phyloP scores from a whole-genome alignment of 2,888 invertebrate genomes.

The Cepaea hortensis region DNA sequence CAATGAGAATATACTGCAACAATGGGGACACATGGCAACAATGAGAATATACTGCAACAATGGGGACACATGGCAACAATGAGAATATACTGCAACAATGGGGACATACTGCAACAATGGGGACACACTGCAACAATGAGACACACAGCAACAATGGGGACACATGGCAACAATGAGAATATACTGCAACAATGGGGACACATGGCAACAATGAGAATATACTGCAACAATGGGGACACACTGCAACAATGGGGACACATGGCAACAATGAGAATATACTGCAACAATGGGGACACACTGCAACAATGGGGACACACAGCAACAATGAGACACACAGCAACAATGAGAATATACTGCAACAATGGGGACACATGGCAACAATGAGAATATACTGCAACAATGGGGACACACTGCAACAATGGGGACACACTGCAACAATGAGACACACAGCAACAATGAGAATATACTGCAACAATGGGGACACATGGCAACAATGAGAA shows the following conservation, averaged over 20 bases:
- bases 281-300: too few relatives aligned
- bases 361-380: not conserved
- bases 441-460: not conserved
- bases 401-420: not conserved
- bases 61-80: not conserved
- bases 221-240: not conserved
- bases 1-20: not conserved
- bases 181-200: not conserved
- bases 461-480: not conserved
- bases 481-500: not conserved
- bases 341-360: not conserved
- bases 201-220: not conserved
- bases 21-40: conserved; percentile 4
- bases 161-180: too few relatives aligned
- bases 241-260: not conserved
- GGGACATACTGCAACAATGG: not conserved
- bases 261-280: too few relatives aligned
- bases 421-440: not conserved
- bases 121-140: not conserved
- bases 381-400: too few relatives aligned
- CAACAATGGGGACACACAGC: not conserved
- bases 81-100: not conserved
- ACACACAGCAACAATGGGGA: not conserved
- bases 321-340: not conserved
- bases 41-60: not conserved